Base-by-base conservation (phyloP, 2,888 invertebrate species). In the Lysandra bellargus region DNA sequence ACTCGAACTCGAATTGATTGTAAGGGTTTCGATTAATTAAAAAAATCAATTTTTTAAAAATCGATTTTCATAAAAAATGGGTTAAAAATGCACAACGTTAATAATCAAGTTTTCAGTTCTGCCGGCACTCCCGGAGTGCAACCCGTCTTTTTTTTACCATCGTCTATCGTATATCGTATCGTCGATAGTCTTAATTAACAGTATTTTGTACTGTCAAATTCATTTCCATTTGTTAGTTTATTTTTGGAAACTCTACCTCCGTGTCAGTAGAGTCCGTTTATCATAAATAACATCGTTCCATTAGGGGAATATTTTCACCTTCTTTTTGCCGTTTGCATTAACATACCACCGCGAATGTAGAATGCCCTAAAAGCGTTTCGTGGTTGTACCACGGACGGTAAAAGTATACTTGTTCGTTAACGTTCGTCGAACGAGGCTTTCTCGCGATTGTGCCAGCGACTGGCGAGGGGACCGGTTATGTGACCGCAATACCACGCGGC, bases 401-500 rank as follows among this genome's bases (percentile, higher is more conserved):
- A 90, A 90, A 87, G 89, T 87, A 87, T 88, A 89, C 83, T 87
- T 91, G 91, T 92, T 93, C 91, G 89, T 88, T 86, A 88, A 85
- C 89, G 87, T 89, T 90, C 88, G 90, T 88, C 88, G 91, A 92
- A 92, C 90, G 90, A 89, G 88, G 92, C 94, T 93, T 93, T 93
- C 93, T 93, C 92, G 92, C 92, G 89, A 90, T 88, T 91, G 90
- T 89, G 88, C 89, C 89, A 88, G 86, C 82, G 89, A 88, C 88
- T 75, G 74, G 89, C 90, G 89, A 90, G 73, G 91, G 90, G 89
- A 94, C 94, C 94, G 93, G 94, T 94, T 94, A 93, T 93, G 91
- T 92, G 93, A 93, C 94, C 93, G 93, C 93, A 92, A 92, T 93
- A 92, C 89, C 88, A 91, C 91, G 88, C 87, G 87, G 90, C 88